Conservation (phyloP, 2,113 vertebrate genomes). For the Engystomops pustulosus region DNA sequence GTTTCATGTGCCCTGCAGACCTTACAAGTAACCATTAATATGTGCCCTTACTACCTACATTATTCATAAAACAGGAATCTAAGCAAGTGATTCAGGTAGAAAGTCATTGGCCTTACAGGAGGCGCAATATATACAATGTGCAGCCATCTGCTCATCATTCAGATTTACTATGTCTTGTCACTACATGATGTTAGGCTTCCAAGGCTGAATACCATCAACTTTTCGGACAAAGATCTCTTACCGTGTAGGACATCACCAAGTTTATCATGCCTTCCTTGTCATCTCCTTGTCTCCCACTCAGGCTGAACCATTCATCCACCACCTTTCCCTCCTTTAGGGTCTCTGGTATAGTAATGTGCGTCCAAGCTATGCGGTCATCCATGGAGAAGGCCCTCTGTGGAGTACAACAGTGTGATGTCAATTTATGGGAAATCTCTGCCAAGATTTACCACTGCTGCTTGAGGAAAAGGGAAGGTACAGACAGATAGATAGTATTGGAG, state of each 20-base stretch:
- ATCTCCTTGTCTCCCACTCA: slow-evolving; percentile 94
- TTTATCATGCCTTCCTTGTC: slow-evolving; percentile 99
- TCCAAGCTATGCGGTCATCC: slow-evolving; percentile 98
- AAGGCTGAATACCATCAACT: background rate
- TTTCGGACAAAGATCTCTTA: too few relatives aligned
- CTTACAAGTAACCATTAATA: background rate
- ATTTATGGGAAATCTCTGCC: too few relatives aligned
- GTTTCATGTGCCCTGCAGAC: too few relatives aligned
- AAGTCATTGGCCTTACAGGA: background rate
- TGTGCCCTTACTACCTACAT: background rate
- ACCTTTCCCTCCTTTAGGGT: slow-evolving; percentile 86
- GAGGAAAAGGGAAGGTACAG: too few relatives aligned
- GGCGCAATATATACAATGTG: background rate
- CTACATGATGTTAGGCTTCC: background rate
- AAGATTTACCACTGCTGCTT: too few relatives aligned
- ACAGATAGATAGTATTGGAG: too few relatives aligned
- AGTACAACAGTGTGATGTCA: background rate
- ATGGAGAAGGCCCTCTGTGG: slow-evolving; percentile 93
- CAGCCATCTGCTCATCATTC: too few relatives aligned
- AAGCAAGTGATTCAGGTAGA: background rate
- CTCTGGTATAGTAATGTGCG: slow-evolving; percentile 91
- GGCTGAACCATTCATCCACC: slow-evolving; percentile 93
- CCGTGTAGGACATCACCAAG: slow-evolving; percentile 93
- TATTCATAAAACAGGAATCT: background rate
- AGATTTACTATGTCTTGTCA: background rate